These are phyloP conservation scores for Drosophila repletoides DNA, from an alignment of 1,140 invertebrate genomes.

Conservation along the genomic window DNA sequence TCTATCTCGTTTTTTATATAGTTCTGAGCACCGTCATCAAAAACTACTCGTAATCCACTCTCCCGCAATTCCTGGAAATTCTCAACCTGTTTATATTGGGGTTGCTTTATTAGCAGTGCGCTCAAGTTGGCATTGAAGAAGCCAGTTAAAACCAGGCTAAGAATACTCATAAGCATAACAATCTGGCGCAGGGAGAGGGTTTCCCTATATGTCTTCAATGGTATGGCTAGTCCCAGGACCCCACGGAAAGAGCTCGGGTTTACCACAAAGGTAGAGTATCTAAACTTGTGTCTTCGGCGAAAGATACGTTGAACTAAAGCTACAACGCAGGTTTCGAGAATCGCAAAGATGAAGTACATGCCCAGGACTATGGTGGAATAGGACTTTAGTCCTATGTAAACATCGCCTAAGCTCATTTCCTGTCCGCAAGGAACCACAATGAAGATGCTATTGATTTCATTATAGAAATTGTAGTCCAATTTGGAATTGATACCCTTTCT, in stretches of 20 bases:
- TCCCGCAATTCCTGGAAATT: constrained; percentile 25
- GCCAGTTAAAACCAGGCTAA: constrained; percentile 33
- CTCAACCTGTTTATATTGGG: not conserved
- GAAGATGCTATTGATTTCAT: not conserved
- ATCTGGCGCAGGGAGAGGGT: constrained; percentile 14
- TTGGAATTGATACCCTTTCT: not conserved
- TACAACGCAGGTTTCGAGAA: constrained; percentile 20
- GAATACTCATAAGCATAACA: constrained; percentile 41
- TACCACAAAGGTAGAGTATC: constrained; percentile 5
- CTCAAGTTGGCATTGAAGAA: constrained; percentile 49
- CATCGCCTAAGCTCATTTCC: constrained; percentile 6
- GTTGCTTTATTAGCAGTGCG: constrained; percentile 26
- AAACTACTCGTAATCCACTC: not conserved
- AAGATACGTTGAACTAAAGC: not conserved
- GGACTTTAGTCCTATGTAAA: not conserved
- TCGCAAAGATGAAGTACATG: constrained; percentile 20
- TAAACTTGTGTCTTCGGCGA: not conserved
- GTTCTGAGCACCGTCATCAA: too few species aligned
- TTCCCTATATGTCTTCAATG: not conserved
- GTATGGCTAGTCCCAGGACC: constrained; percentile 29
- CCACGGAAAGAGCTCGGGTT: constrained; percentile 31
- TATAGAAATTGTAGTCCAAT: not conserved
- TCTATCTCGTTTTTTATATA: too few species aligned
- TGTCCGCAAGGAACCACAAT: constrained; percentile 38
- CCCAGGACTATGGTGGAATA: constrained; percentile 4